phyloP scores from a whole-genome alignment of 2,797 vertebrate species.

The Pantherophis alleghaniensis region DNA sequence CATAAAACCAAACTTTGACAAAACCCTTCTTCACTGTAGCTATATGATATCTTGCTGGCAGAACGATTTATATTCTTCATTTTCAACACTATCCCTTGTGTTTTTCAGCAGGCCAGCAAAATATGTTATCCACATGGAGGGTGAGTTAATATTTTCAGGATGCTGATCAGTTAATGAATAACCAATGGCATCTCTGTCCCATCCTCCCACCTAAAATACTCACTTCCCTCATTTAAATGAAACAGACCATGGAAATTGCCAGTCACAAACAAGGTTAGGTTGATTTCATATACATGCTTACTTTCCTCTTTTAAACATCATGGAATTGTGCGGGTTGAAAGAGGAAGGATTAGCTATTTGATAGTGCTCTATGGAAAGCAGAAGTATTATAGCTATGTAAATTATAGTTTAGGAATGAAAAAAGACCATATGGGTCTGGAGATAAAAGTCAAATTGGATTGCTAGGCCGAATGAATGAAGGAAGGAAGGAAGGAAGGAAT shows the following conservation, averaged over 20 bases:
- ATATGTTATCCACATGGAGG: not conserved
- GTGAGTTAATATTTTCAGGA: not conserved
- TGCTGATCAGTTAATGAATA: not conserved
- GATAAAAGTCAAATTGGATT: not conserved
- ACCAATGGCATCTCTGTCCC: not conserved
- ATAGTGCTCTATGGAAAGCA: not conserved
- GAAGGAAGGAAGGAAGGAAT: too few species aligned
- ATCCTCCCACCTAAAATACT: not conserved
- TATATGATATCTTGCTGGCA: not conserved
- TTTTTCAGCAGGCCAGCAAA: not conserved
- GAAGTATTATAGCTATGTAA: not conserved
- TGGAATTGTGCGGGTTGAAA: not conserved
- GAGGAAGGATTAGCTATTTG: not conserved
- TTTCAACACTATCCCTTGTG: not conserved
- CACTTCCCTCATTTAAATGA: not conserved
- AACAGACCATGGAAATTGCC: not conserved
- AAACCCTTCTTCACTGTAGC: not conserved
- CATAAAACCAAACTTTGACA: not conserved
- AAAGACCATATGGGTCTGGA: not conserved
- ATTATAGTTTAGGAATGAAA: not conserved
- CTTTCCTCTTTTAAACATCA: not conserved
- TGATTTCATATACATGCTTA: not conserved
- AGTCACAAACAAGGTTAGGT: not conserved
- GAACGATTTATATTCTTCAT: not conserved
- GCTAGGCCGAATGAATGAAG: too few species aligned